Evolutionary conservation across 1,140 invertebrate species (phyloP).

Genomic region (Ceratina japonica): DNA sequence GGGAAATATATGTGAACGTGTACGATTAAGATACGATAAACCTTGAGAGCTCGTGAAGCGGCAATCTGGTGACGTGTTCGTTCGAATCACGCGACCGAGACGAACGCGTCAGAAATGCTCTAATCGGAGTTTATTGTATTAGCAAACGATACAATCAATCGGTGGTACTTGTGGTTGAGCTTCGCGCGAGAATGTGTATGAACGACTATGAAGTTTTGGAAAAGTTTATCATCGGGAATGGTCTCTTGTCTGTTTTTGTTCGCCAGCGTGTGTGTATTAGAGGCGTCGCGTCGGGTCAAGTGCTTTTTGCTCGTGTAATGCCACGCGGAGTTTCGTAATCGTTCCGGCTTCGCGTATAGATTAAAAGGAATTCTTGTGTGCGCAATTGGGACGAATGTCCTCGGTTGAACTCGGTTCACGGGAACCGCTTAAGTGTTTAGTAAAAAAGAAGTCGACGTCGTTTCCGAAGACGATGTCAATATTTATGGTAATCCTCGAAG

Average conservation of each 20-base stretch:
- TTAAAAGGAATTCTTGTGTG: background rate
- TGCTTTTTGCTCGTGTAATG: constrained; percentile 35
- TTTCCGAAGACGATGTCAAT: no score
- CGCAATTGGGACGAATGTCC: constrained; percentile 16
- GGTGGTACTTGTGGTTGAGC: constrained; percentile 41
- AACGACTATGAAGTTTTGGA: constrained; percentile 35
- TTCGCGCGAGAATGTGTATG: no score
- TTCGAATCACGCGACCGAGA: constrained; percentile 11
- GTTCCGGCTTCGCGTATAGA: constrained; percentile 17
- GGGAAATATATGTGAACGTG: constrained; percentile 44
- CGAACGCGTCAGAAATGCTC: constrained; percentile 22
- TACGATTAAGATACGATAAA: constrained; percentile 52
- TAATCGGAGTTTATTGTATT: constrained; percentile 49
- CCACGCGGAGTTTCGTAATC: constrained; percentile 36
- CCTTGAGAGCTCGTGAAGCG: constrained; percentile 36
- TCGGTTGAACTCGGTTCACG: background rate
- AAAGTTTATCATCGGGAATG: constrained; percentile 34
- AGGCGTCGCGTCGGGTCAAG: background rate
- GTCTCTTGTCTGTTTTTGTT: background rate
- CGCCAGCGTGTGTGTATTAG: background rate
- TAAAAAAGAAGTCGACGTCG: no score
- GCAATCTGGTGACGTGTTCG: constrained; percentile 28
- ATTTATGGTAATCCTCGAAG: constrained; percentile 26
- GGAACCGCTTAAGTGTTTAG: constrained; percentile 1
- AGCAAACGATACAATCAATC: constrained; percentile 44